Evolutionary conservation across 2,797 vertebrate genomes (phyloP), one percentile per base, ranked within the genome.

Genomic region (Poliocrania exsul): DNA sequence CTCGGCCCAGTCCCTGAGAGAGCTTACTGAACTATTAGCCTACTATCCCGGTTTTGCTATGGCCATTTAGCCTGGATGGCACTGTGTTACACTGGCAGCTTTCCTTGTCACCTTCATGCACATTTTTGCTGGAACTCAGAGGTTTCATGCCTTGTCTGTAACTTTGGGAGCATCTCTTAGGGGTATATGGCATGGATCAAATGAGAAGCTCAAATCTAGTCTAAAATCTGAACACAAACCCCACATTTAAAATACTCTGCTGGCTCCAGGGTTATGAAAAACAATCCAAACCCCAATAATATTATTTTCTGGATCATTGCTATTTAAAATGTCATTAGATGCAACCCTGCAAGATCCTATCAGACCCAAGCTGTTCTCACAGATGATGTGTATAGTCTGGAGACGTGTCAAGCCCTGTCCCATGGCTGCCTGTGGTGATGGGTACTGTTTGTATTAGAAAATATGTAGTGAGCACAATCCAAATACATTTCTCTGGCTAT

Each of bases 321-420:
- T 72, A 14, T 40, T 73, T 28, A 64, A 24, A 71, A n/a, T 21
- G 73, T 46, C 67, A 66, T 84, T 47, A 56, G 62, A 57, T 35
- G 47, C 19, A 79, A 19, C 12, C 6, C 26, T 25, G 8, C 15
- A 82, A 58, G 26, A 35, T 91, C 44, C 64, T 73, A 37, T 37
- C 60, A 57, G 66, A 60, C 6, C 47, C 56, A 88, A 29, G 60
- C 33, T 96, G 40, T 42, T 70, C 0, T 2, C 50, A 75, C 21
- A 77, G 66, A 79, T 2, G 0, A 49, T 37, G 13, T 29, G 16
- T 62, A 10, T 12, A 28, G 31, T 31, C 38, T 58, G 37, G 31
- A 75, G 65, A 57, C 1, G 40, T 0, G 0, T 53, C 57, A 66
- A 54, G 11, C 54, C 47, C 71, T 58, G 31, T 31, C 20, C 69